Percentiles rank a stretch among this genome's conserved stretches.
Conservation (phyloP, 2,113 vertebrate genomes). For the Calidris pugnax region DNA sequence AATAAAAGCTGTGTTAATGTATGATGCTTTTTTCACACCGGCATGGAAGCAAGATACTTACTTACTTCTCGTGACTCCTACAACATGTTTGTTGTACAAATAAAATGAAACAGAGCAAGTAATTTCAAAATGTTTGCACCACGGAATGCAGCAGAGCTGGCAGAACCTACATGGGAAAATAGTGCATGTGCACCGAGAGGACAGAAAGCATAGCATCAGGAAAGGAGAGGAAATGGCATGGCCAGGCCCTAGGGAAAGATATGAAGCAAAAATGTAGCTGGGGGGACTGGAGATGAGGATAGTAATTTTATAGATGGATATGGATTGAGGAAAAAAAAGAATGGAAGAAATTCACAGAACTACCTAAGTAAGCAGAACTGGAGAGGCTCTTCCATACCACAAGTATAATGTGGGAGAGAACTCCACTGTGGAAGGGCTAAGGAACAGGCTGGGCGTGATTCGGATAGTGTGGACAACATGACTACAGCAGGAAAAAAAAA, state of each 20-base stretch:
- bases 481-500: neutral
- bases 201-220: neutral
- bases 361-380: neutral
- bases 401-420: neutral
- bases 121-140: neutral
- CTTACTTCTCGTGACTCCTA: neutral
- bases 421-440: neutral
- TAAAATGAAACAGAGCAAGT: neutral
- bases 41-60: neutral
- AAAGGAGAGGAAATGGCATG: neutral
- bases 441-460: neutral
- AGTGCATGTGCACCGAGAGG: neutral
- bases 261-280: neutral
- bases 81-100: neutral
- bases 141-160: neutral
- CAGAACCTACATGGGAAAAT: neutral
- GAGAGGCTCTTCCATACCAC: neutral
- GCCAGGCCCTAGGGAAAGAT: neutral
- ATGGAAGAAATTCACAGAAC: neutral
- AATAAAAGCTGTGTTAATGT: neutral
- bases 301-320: neutral
- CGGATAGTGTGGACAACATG: neutral
- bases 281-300: neutral
- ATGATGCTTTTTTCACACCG: neutral
- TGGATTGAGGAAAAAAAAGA: accelerated